A percentile compares a stretch with the other conserved stretches of the same genome.
phyloP scores from a whole-genome alignment of 2,888 invertebrate species.

The Bugula neritina region DNA sequence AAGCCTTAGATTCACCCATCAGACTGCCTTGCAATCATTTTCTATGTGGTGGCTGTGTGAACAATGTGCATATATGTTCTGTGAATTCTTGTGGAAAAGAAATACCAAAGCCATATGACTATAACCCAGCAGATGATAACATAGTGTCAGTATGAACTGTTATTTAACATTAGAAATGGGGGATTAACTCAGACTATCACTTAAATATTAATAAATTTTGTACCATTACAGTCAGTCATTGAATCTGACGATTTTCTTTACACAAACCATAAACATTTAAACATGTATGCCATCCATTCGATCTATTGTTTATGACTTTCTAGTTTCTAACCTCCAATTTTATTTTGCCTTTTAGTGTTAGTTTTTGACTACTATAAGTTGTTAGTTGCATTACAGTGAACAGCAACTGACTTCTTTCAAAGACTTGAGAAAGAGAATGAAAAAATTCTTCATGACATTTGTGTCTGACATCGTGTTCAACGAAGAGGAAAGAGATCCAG shows the following conservation, averaged over 20 bases:
- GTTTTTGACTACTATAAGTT: too few species aligned
- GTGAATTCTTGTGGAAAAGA: background rate
- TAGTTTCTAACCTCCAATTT: too few species aligned
- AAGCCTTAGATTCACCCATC: slow-evolving; percentile 36
- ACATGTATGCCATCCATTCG: too few species aligned
- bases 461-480: slow-evolving; percentile 34
- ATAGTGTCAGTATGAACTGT: background rate
- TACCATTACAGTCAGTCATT: too few species aligned
- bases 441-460: slow-evolving; percentile 34
- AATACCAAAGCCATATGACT: background rate
- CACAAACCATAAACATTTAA: too few species aligned
- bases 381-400: slow-evolving; percentile 27
- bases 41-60: slow-evolving; percentile 38
- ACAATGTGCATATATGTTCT: slow-evolving; percentile 30
- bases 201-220: too few species aligned
- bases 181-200: too few species aligned
- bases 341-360: too few species aligned
- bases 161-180: too few species aligned
- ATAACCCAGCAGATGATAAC: background rate
- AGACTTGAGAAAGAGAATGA: slow-evolving; percentile 32
- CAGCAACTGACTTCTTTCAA: slow-evolving; percentile 28
- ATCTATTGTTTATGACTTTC: too few species aligned
- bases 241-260: too few species aligned
- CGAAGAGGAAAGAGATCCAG: slow-evolving; percentile 30
- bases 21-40: slow-evolving; percentile 39